Percentiles rank a stretch among this genome's conserved stretches.
phyloP scores from a whole-genome alignment of 2,888 invertebrate species.

The Tinea trinotella region DNA sequence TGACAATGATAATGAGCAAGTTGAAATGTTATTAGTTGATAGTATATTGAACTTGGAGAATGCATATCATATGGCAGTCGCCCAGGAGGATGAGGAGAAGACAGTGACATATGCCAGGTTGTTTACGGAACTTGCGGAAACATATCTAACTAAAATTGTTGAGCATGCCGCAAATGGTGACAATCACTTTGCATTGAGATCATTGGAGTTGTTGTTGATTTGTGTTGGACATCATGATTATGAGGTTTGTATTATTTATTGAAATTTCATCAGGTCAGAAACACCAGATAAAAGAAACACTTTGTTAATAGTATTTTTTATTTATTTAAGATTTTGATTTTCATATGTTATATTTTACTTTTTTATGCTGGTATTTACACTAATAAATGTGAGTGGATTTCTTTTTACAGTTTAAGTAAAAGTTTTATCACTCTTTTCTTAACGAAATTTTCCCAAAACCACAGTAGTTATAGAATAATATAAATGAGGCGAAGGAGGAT shows the following conservation, averaged over 20 bases:
- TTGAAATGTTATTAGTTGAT: constrained; percentile 86
- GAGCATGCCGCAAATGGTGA: constrained; percentile 72
- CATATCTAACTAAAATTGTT: constrained; percentile 89
- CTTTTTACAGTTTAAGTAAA: too few species aligned
- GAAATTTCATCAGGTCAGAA: too few species aligned
- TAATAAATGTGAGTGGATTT: too few species aligned
- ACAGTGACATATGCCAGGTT: constrained; percentile 94
- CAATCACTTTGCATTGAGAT: constrained; percentile 84
- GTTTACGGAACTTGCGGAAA: constrained; percentile 95
- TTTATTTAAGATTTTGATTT: too few species aligned
- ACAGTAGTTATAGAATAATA: too few species aligned
- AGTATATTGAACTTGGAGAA: constrained; percentile 86
- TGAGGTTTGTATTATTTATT: constrained; percentile 74
- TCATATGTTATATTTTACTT: too few species aligned
- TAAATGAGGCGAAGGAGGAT: too few species aligned
- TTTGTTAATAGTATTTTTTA: too few species aligned
- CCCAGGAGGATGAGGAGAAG: constrained; percentile 94
- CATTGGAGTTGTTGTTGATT: constrained; percentile 89
- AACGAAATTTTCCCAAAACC: too few species aligned
- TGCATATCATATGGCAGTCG: constrained; percentile 92
- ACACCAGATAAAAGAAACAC: too few species aligned
- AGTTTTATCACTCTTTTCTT: too few species aligned
- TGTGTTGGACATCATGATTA: constrained; percentile 98
- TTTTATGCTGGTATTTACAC: too few species aligned
- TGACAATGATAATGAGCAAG: constrained; percentile 78